Base-by-base conservation (phyloP, 1,140 invertebrate species). In the Psix sp. region DNA sequence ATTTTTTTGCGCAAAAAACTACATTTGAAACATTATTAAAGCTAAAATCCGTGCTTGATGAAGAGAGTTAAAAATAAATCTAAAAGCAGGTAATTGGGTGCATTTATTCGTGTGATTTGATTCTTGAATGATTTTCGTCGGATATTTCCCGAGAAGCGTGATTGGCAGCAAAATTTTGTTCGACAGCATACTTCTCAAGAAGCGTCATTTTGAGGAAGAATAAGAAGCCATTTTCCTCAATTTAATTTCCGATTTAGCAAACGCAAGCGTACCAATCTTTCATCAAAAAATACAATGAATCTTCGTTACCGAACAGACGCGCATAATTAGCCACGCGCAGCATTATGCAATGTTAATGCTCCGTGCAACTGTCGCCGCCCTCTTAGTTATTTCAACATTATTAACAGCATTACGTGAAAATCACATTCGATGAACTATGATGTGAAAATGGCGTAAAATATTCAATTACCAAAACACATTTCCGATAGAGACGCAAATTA, bases 291-390 rank as follows among this genome's bases (percentile, higher is more conserved):
- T 14, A 49, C 60, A 54, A 65, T 54, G 33, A 65, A 54, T 65
- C 33, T 49, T 65, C 40, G 54, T 65, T 65, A 46, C 24, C 3
- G 33, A 35, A 39, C 40, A 54, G 33, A 46, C 60, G 42, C 13
- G 7, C 21, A 24, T 48, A 65, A 65, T 65, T 65, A 65, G 40
- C 31, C 15, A 31, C 29, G 45, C 38, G 24, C 15, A 5, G 20
- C 31, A 65, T 65, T 65, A 65, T 54, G 48, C 40, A 65, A 65
- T 20, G 20, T 21, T 18, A 46, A 65, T 65, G 48, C 17, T 54
- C 11, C 48, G 45, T 46, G 40, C 40, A 15, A 54, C 31, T 54
- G 48, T 65, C 33, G 31, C 46, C 36, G 29, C 46, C 57, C 36
- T 51, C 45, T 33, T 48, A 39, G 36, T 60, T 46, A 46, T 16